Conservation (phyloP, 2,797 vertebrate species). For the Echiichthys vipera region DNA sequence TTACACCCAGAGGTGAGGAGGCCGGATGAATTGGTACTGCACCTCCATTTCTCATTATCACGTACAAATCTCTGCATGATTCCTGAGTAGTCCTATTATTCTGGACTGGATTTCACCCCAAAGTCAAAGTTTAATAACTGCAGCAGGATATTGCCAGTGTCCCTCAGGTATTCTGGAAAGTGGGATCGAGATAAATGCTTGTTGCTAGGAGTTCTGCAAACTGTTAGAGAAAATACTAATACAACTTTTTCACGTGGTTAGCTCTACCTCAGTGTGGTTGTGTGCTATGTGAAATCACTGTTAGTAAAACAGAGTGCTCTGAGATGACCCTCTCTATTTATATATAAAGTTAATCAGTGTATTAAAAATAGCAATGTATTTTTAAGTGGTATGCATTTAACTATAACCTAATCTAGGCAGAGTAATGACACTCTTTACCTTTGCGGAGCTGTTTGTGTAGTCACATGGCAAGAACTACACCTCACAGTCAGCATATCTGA, state of each 20-base stretch:
- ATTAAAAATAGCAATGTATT: not conserved
- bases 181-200: constrained; percentile 23
- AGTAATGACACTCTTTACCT: constrained; percentile 21
- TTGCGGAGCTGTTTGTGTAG: constrained; percentile 13
- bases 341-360: not conserved
- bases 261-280: not conserved
- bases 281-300: not conserved
- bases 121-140: constrained; percentile 59
- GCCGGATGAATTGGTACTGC: constrained; percentile 50
- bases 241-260: constrained; percentile 3
- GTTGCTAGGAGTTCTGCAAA: constrained; percentile 11
- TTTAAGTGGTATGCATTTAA: too few relatives aligned
- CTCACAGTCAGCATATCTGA: constrained; percentile 41
- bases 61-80: constrained; percentile 59
- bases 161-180: constrained; percentile 23
- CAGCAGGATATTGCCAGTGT: constrained; percentile 45
- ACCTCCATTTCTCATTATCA: constrained; percentile 65
- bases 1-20: constrained; percentile 69
- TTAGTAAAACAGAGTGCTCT: not conserved
- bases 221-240: constrained; percentile 15
- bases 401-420: too few relatives aligned
- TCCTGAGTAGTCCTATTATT: constrained; percentile 49
- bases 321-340: too few relatives aligned
- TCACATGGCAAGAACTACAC: constrained; percentile 28
- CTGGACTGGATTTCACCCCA: constrained; percentile 36